These are phyloP conservation scores for Brachionus manjavacas DNA, from an alignment of 1,140 invertebrate genomes.

Conservation along the genomic window DNA sequence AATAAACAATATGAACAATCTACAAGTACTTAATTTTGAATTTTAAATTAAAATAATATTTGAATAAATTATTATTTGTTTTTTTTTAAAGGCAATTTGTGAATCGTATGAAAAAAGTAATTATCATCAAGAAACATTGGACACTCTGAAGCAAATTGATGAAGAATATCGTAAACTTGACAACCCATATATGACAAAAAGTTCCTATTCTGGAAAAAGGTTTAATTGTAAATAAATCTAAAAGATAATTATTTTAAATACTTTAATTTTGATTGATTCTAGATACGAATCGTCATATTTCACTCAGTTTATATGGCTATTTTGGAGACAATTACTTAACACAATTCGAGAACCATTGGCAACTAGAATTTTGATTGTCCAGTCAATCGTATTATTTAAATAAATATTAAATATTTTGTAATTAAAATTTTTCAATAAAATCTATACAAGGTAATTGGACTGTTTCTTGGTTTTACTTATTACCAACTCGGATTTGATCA, in stretches of 20 bases:
- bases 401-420: not conserved
- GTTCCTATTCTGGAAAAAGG: not conserved
- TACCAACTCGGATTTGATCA: constrained; percentile 75
- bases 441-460: constrained; percentile 64
- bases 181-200: not conserved
- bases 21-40: constrained; percentile 61
- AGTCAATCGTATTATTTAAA: constrained; percentile 64
- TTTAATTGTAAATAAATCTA: constrained; percentile 17
- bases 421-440: not conserved
- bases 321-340: constrained; percentile 21
- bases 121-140: constrained; percentile 31
- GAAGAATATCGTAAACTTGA: not conserved
- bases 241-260: not conserved
- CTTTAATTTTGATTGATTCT: not conserved
- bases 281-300: constrained; percentile 36
- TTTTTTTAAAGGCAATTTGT: constrained; percentile 43
- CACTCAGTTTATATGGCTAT: constrained; percentile 26
- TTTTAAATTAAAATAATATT: constrained; percentile 74
- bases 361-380: constrained; percentile 77
- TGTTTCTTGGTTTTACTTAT: constrained; percentile 81
- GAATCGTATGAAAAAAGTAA: constrained; percentile 43
- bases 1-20: constrained; percentile 58
- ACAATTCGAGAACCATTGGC: constrained; percentile 52
- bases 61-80: too few species aligned
- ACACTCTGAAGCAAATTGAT: constrained; percentile 12